A percentile compares a stretch with the other conserved stretches of the same genome.
Conservation (phyloP, 2,797 vertebrate genomes). For the Gallinago nigripennis region DNA sequence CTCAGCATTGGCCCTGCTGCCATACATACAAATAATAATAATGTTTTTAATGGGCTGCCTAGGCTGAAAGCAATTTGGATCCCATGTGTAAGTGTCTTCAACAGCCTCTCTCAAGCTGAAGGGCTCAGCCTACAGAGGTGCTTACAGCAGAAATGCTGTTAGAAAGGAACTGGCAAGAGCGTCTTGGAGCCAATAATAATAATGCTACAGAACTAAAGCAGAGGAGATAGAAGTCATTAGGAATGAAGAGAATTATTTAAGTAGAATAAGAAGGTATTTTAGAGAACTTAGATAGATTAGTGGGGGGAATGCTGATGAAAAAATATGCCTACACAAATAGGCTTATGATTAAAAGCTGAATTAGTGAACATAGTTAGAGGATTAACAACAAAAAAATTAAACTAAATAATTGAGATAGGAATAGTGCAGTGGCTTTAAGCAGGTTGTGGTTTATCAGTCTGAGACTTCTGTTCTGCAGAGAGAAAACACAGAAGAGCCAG, state of each 20-base stretch:
- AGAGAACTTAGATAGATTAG: neutral
- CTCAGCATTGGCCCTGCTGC: fast-evolving
- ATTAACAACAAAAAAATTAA: slow-evolving; percentile 27
- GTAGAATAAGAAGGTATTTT: slow-evolving; percentile 18
- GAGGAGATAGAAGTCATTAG: slow-evolving; percentile 26
- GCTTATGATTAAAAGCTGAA: slow-evolving; percentile 35
- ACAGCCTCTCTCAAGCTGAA: neutral
- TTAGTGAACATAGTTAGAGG: slow-evolving; percentile 39
- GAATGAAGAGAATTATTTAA: slow-evolving; percentile 14
- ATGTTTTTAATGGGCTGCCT: neutral
- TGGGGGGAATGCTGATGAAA: neutral
- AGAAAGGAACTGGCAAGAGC: slow-evolving; percentile 27
- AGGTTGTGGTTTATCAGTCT: neutral
- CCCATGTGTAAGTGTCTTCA: neutral
- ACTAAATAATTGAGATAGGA: slow-evolving; percentile 12
- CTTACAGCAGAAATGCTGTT: neutral
- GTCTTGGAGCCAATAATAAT: slow-evolving; percentile 14
- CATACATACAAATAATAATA: neutral
- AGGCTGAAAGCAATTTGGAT: neutral
- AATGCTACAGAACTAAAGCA: neutral
- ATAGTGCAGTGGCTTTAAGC: neutral
- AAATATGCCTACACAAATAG: slow-evolving; percentile 4
- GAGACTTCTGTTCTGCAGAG: neutral
- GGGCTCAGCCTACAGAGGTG: neutral
- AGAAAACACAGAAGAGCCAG: neutral